phyloP scores from a whole-genome alignment of 2,888 invertebrate species.

The Drosophila ezoana region DNA sequence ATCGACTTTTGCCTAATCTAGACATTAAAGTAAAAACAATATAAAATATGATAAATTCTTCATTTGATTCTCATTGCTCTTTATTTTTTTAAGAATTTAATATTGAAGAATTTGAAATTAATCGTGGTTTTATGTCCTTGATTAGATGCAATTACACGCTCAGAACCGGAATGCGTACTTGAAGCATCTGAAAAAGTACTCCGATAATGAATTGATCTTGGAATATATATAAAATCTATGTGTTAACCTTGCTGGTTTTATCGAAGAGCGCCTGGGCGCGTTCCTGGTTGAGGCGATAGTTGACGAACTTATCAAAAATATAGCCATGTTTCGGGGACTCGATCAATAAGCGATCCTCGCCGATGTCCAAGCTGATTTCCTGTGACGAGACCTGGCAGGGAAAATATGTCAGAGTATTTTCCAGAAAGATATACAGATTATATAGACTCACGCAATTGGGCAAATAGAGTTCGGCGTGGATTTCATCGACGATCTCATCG shows the following conservation, averaged over 20 bases:
- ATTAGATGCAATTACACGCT: constrained; percentile 10
- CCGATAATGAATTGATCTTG: not conserved
- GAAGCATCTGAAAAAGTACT: constrained; percentile 80
- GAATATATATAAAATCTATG: constrained; percentile 12
- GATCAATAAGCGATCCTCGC: constrained; percentile 91
- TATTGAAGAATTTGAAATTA: not conserved
- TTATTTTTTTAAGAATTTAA: not conserved
- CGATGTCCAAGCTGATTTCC: constrained; percentile 89
- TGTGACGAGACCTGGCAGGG: constrained; percentile 86
- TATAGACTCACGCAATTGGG: constrained; percentile 83
- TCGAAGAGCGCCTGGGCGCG: constrained; percentile 86
- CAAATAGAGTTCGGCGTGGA: constrained; percentile 83
- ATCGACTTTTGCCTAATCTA: too few species aligned
- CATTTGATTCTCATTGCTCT: constrained; percentile 1
- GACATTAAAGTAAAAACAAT: too few species aligned
- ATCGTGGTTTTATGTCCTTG: not conserved
- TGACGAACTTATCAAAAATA: constrained; percentile 89
- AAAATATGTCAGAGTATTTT: too few species aligned
- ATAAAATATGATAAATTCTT: too few species aligned
- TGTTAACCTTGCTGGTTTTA: constrained; percentile 85
- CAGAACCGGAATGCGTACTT: constrained; percentile 80
- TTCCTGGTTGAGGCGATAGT: constrained; percentile 88
- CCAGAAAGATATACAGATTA: not conserved
- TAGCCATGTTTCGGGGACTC: constrained; percentile 88
- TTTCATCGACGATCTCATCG: constrained; percentile 76